Percentiles rank a stretch among this genome's conserved stretches.
Evolutionary conservation across 2,888 invertebrate species (phyloP).

Genomic region (Tipula lateralis): DNA sequence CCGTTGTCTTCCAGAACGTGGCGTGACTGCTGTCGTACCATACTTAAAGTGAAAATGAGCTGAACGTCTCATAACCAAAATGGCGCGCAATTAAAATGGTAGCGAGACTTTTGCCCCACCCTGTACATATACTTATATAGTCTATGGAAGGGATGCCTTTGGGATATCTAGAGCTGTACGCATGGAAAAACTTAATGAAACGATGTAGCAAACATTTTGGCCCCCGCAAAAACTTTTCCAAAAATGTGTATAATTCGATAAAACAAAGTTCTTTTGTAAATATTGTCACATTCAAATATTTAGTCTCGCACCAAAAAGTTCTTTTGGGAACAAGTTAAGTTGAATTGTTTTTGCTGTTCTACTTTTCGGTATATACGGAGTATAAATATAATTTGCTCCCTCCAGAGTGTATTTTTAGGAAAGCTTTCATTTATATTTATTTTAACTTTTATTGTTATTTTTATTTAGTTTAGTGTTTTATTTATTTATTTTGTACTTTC

Average conservation of each 20-base stretch:
- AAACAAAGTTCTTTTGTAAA: background rate
- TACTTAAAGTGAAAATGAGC: too few species aligned
- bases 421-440: background rate
- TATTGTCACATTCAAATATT: background rate
- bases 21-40: too few species aligned
- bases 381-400: too few species aligned
- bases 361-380: too few species aligned
- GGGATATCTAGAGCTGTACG: background rate
- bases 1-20: too few species aligned
- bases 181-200: background rate
- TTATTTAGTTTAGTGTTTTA: background rate
- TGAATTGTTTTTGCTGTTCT: background rate
- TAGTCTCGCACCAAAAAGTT: background rate
- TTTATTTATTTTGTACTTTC: background rate
- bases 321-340: background rate
- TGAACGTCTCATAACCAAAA: too few species aligned
- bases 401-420: too few species aligned
- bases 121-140: too few species aligned
- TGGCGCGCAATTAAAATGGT: too few species aligned
- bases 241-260: background rate
- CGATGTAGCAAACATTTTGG: background rate
- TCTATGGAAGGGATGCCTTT: too few species aligned
- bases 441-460: background rate
- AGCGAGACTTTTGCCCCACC: too few species aligned
- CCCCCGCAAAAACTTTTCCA: background rate